Conservation (phyloP, 2,888 invertebrate genomes). For the Aproaerema taeniolella region DNA sequence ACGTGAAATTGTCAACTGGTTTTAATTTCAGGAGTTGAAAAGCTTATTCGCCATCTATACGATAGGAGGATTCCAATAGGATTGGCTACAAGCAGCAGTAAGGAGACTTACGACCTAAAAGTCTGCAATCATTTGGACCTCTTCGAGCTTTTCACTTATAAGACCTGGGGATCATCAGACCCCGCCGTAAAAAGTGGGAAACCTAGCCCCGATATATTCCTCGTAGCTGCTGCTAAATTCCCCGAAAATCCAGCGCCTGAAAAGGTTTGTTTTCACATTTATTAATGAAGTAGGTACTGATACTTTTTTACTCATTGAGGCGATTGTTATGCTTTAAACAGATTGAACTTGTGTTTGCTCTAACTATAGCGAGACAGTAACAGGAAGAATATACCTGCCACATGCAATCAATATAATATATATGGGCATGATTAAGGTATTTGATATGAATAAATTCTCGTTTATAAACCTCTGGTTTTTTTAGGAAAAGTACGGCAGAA, state of each 20-base stretch:
- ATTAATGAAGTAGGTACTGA: no score
- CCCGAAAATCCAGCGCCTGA: constrained; percentile 78
- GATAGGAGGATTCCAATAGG: constrained; percentile 86
- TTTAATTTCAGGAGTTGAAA: constrained; percentile 87
- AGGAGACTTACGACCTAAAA: constrained; percentile 84
- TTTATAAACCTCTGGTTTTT: no score
- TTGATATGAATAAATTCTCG: no score
- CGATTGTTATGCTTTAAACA: no score
- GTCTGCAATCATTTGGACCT: constrained; percentile 80
- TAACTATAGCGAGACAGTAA: no score
- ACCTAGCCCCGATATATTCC: constrained; percentile 92
- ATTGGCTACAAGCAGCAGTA: constrained; percentile 90
- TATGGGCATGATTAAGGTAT: no score
- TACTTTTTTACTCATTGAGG: no score
- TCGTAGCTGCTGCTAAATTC: constrained; percentile 86
- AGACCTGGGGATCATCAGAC: constrained; percentile 89
- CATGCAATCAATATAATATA: no score
- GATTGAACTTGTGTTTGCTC: no score
- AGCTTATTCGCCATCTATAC: constrained; percentile 84
- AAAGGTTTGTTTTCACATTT: constrained; percentile 46
- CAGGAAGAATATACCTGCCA: no score
- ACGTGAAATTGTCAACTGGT: no score
- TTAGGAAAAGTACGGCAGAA: no score
- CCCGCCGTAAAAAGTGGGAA: constrained; percentile 90
- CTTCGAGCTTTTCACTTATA: constrained; percentile 81